Percentiles rank a stretch among this genome's conserved stretches.
Conservation (phyloP, 2,113 vertebrate genomes). For the Rhagologus leucostigma region DNA sequence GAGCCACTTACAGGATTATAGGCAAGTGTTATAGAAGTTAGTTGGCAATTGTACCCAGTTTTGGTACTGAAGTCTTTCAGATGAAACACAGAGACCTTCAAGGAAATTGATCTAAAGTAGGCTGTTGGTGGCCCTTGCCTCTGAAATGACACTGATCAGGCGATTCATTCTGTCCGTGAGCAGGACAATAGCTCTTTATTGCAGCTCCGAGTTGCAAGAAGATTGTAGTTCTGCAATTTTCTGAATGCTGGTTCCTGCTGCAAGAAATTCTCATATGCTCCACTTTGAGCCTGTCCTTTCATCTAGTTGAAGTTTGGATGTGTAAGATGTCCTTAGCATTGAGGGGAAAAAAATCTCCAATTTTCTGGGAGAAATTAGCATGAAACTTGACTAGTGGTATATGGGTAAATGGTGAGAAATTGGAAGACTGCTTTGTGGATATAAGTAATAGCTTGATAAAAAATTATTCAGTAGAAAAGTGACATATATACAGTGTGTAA, state of each 20-base stretch:
- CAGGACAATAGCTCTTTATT: neutral
- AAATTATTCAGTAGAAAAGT: neutral
- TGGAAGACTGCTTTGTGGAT: neutral
- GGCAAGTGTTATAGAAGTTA: neutral
- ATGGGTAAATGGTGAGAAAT: neutral
- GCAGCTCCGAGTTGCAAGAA: neutral
- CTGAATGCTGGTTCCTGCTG: neutral
- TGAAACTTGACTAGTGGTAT: neutral
- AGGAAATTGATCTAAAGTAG: neutral
- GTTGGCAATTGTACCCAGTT: neutral
- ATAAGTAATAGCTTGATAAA: neutral
- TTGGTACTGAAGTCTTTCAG: neutral
- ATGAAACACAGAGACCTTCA: neutral
- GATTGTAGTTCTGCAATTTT: neutral
- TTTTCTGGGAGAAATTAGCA: neutral
- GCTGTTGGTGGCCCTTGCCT: neutral
- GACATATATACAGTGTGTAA: neutral
- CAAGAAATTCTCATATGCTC: neutral
- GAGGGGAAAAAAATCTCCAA: accelerated
- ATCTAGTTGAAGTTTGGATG: neutral
- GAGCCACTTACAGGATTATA: neutral
- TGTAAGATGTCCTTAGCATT: neutral
- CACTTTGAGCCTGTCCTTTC: neutral
- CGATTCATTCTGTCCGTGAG: neutral
- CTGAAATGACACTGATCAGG: neutral